phyloP scores from a whole-genome alignment of 1,140 invertebrate genomes.

The Oscheius sp. region DNA sequence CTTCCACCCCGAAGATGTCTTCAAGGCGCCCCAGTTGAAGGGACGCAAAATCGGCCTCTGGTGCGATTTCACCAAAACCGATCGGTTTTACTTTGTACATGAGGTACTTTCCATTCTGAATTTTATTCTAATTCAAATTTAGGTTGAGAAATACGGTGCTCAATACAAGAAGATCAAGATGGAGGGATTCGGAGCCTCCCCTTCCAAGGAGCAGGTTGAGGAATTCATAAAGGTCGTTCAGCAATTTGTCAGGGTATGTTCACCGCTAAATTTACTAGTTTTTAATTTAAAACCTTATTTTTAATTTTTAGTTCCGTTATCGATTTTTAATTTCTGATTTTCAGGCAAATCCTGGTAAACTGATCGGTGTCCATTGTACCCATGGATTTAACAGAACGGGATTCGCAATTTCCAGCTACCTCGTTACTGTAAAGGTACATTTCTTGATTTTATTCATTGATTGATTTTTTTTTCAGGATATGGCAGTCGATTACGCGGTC shows the following conservation, averaged over 20 bases:
- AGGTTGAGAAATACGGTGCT: conserved; percentile 68
- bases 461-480: conserved; percentile 64
- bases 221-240: conserved; percentile 58
- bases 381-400: conserved; percentile 97
- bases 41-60: conserved; percentile 80
- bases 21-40: conserved; percentile 19
- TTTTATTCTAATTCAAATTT: conserved; percentile 63
- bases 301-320: neutral
- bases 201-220: conserved; percentile 57
- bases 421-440: conserved; percentile 69
- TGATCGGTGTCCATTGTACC: conserved; percentile 84
- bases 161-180: conserved; percentile 70
- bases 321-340: neutral
- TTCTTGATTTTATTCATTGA: conserved; percentile 58
- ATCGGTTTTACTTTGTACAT: conserved; percentile 80
- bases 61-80: conserved; percentile 94
- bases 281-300: neutral
- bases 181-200: conserved; percentile 60
- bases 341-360: conserved; percentile 36
- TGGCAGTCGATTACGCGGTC: conserved; percentile 73
- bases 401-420: conserved; percentile 85
- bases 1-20: conserved; percentile 49
- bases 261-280: too few relatives aligned
- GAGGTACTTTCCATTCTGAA: conserved; percentile 65
- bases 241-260: conserved; percentile 40